Conservation (phyloP, 1,140 invertebrate genomes). For the Drosophila pectinifera region DNA sequence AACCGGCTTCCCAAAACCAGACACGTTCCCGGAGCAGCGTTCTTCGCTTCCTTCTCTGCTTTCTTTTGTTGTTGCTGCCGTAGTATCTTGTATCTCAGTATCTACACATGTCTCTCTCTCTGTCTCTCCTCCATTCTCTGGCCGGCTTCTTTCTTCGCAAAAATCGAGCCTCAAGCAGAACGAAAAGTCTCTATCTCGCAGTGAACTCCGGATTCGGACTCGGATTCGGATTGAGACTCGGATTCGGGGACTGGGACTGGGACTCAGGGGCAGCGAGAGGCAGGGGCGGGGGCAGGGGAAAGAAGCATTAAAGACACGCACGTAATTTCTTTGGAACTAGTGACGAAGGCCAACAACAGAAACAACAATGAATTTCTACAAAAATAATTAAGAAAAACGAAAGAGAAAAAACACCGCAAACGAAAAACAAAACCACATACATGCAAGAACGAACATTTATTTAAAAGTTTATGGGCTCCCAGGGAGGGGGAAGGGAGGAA, state of each 20-base stretch:
- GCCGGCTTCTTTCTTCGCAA: slow-evolving; percentile 38
- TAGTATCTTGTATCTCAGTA: slow-evolving; percentile 25
- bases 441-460: slow-evolving; percentile 24
- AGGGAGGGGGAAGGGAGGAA: not conserved
- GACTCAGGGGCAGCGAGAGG: not conserved
- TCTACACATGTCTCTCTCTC: slow-evolving; percentile 42
- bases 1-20: slow-evolving; percentile 12
- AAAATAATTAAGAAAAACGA: slow-evolving; percentile 67
- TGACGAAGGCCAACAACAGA: slow-evolving; percentile 26
- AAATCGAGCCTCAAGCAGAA: slow-evolving; percentile 32
- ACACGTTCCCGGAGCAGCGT: slow-evolving; percentile 1
- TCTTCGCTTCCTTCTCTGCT: not conserved
- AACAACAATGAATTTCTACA: slow-evolving; percentile 69
- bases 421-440: slow-evolving; percentile 8
- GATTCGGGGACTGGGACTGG: not conserved
- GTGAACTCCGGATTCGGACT: slow-evolving; percentile 22
- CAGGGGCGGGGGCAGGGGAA: slow-evolving; percentile 9
- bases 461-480: slow-evolving; percentile 20
- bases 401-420: not conserved
- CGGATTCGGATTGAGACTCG: slow-evolving; percentile 6
- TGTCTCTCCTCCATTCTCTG: slow-evolving; percentile 10
- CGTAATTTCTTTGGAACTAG: slow-evolving; percentile 73
- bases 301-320: slow-evolving; percentile 71
- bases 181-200: slow-evolving; percentile 24
- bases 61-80: slow-evolving; percentile 7